Evolutionary conservation across 2,113 vertebrate genomes (phyloP), one percentile per base, ranked within the genome.

Genomic region (Nyctibius bracteatus): DNA sequence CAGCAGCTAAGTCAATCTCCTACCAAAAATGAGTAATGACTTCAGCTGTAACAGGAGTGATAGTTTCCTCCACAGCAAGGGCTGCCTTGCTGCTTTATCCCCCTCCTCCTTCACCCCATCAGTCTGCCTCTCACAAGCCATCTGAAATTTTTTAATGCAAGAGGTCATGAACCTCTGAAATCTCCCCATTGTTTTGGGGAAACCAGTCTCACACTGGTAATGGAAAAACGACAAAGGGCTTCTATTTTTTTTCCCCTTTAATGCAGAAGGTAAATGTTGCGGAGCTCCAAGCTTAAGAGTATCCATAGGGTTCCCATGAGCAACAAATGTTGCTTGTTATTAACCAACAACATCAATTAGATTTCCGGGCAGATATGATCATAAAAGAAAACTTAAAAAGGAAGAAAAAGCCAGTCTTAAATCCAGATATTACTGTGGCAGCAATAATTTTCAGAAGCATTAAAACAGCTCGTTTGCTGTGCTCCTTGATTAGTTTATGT

Each of bases 101-200:
- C 15, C 16, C 35, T 25, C 62, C 43, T 63, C 57, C 58, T 61
- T 9, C 2, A 0, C 44, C 62, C 37, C 57, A 62, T 22, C 71
- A 79, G 28, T 13, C 75, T 62, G 67, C n/a, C 61, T 86, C 51
- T 75, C 52, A 47, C 68, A 71, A 72, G n/a, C 52, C 81, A 86
- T 28, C 85, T 80, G 79, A 96, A 44, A 28, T 65, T 47, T 91
- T 91, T n/a, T 70, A 88, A 72, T 90, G 39, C 83, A 84, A 46
- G 51, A 75, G 61, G 73, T 81, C 89, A 67, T 0, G 1, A 94
- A 78, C 33, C 43, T 55, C 55, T 27, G 59, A 88, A 81, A 81
- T 63, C 57, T 90, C 49, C 59, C 41, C 35, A 51, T 19, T 70
- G 49, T 81, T 88, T 80, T 51, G 59, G 20, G 15, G 30, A 93